Percentiles rank a stretch among this genome's conserved stretches.
Evolutionary conservation across 2,113 vertebrate genomes (phyloP).

Genomic region (Grallaria varia): DNA sequence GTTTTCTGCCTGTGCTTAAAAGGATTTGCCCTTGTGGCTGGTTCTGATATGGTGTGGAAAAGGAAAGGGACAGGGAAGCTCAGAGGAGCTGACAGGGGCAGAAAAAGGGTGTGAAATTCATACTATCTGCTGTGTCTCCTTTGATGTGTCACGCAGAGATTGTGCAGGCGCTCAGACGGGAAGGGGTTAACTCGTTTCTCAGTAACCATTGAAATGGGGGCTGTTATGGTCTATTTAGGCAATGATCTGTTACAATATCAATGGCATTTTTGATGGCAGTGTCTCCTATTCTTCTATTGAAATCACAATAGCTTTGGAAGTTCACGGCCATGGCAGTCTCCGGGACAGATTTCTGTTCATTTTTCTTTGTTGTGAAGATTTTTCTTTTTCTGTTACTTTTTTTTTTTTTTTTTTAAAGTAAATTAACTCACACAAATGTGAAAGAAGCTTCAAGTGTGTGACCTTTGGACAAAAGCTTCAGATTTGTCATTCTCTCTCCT

Average conservation of each 20-base stretch:
- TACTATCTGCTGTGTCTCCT: slow-evolving; percentile 25
- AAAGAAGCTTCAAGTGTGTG: slow-evolving; percentile 63
- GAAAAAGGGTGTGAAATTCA: slow-evolving; percentile 47
- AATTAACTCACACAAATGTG: slow-evolving; percentile 56
- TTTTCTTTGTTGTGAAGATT: slow-evolving; percentile 64
- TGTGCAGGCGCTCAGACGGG: slow-evolving; percentile 28
- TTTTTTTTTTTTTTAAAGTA: slow-evolving; percentile 7
- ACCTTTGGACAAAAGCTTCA: slow-evolving; percentile 63
- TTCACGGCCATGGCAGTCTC: slow-evolving; percentile 47
- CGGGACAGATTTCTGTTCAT: slow-evolving; percentile 63
- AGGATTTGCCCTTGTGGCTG: slow-evolving; percentile 20
- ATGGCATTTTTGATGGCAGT: slow-evolving; percentile 57
- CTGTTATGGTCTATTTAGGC: slow-evolving; percentile 68
- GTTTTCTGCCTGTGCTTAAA: slow-evolving; percentile 24
- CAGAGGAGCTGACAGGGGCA: slow-evolving; percentile 6
- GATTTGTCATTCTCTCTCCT: slow-evolving; percentile 58
- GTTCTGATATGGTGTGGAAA: slow-evolving; percentile 29
- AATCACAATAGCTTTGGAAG: slow-evolving; percentile 63
- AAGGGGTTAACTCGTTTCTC: slow-evolving; percentile 62
- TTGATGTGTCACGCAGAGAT: slow-evolving; percentile 58
- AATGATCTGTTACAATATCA: slow-evolving; percentile 68
- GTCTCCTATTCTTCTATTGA: slow-evolving; percentile 66
- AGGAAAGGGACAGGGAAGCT: background rate
- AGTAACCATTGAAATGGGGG: slow-evolving; percentile 50
- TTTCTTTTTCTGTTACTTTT: background rate